A percentile compares a stretch with the other conserved stretches of the same genome.
Conservation (phyloP, 2,888 invertebrate genomes). For the Pterobdella sp. region DNA sequence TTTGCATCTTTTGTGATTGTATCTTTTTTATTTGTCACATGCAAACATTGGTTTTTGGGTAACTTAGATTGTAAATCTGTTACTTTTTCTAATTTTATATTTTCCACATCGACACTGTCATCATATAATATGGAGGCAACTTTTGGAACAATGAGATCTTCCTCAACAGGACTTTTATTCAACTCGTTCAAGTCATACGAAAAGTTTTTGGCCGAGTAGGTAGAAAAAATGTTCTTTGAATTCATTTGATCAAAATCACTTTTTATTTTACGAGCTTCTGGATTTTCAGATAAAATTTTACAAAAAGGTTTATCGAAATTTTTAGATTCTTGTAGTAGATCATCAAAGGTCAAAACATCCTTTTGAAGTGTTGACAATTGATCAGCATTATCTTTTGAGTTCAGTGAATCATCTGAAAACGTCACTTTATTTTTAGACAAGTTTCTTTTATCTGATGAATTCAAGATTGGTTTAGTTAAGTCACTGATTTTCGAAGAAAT, state of each 20-base stretch:
- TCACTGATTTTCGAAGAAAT: too few species aligned
- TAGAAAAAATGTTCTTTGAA: neutral
- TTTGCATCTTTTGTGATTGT: neutral
- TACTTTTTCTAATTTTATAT: neutral
- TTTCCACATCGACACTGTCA: neutral
- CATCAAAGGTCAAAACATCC: conserved; percentile 2
- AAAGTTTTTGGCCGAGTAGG: neutral
- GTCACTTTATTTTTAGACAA: neutral
- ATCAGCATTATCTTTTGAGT: too few species aligned
- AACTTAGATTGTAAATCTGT: neutral
- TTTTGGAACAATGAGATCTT: neutral
- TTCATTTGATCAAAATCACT: neutral
- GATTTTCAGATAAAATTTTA: neutral
- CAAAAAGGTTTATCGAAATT: neutral
- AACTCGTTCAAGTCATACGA: neutral
- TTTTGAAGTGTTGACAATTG: neutral
- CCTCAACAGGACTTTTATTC: neutral
- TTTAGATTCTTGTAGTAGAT: neutral
- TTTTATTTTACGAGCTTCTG: conserved; percentile 1
- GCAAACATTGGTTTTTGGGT: neutral
- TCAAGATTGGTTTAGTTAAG: too few species aligned
- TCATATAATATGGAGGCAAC: neutral
- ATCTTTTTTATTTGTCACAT: neutral
- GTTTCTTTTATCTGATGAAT: too few species aligned
- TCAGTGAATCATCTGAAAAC: neutral